A percentile compares a stretch with the other conserved stretches of the same genome.
Conservation (phyloP, 2,797 vertebrate species). For the Paratrypauchen microcephalus region DNA sequence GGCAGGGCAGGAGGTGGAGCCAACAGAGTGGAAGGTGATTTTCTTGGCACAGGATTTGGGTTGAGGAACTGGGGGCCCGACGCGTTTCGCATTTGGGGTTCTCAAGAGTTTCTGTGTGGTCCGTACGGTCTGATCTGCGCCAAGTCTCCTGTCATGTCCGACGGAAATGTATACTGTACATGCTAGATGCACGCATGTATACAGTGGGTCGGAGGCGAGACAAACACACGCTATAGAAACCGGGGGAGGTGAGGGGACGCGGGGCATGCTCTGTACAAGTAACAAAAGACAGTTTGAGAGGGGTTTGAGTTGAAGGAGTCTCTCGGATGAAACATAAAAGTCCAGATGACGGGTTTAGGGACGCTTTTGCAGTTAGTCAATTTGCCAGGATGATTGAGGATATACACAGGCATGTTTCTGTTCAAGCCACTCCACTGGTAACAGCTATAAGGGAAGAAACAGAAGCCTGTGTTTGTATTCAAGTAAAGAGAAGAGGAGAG, state of each 20-base stretch:
- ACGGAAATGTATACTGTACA: conserved; percentile 11
- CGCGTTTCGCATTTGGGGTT: conserved; percentile 21
- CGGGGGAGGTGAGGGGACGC: background rate
- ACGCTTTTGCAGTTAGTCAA: background rate
- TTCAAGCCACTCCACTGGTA: background rate
- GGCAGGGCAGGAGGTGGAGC: conserved; percentile 53
- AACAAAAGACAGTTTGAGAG: background rate
- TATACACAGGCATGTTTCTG: background rate
- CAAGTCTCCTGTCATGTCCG: conserved; percentile 20
- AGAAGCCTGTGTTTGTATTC: background rate
- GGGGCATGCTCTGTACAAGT: background rate
- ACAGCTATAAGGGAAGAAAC: background rate
- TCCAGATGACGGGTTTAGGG: background rate
- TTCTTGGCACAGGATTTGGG: conserved; percentile 66
- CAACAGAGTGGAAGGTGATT: conserved; percentile 65
- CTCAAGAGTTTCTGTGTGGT: conserved; percentile 68
- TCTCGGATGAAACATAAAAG: background rate
- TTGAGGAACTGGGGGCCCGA: conserved; percentile 39
- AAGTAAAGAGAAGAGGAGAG: background rate
- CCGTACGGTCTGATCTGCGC: conserved; percentile 64
- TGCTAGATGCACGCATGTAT: conserved; percentile 35
- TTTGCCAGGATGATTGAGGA: background rate
- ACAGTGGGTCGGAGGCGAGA: background rate
- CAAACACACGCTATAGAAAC: background rate
- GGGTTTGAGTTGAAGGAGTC: background rate